A percentile compares a stretch with the other conserved stretches of the same genome.
phyloP scores from a whole-genome alignment of 2,888 invertebrate species.

The Dicranocentrus wangi region DNA sequence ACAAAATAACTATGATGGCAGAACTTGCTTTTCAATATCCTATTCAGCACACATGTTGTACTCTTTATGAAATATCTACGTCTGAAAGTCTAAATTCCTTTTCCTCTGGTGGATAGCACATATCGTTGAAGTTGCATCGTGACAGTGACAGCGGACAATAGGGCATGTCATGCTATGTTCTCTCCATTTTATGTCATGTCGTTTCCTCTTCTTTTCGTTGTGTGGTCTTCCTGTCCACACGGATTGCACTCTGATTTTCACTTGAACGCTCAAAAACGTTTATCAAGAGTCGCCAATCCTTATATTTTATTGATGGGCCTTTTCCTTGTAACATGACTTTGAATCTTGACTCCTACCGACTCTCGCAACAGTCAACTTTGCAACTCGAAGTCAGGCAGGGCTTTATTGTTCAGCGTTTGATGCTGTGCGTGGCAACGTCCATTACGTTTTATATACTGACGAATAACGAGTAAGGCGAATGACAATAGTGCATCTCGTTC shows the following conservation, averaged over 20 bases:
- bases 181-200: neutral
- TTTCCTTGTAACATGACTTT: neutral
- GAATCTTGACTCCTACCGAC: no score
- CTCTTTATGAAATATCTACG: no score
- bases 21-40: no score
- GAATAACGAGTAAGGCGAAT: neutral
- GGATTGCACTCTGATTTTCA: neutral
- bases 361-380: no score
- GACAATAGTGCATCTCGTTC: neutral
- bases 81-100: no score
- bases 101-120: no score
- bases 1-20: no score
- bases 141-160: no score
- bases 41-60: no score
- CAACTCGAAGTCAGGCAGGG: no score
- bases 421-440: neutral
- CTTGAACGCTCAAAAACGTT: neutral
- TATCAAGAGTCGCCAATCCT: neutral
- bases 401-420: neutral
- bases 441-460: constrained; percentile 2
- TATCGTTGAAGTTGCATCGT: no score
- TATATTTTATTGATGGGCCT: neutral
- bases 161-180: no score
- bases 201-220: neutral
- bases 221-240: neutral